A percentile compares a stretch with the other conserved stretches of the same genome.
Evolutionary conservation across 2,888 invertebrate species (phyloP).

Genomic region (Alentia gelatinosa): DNA sequence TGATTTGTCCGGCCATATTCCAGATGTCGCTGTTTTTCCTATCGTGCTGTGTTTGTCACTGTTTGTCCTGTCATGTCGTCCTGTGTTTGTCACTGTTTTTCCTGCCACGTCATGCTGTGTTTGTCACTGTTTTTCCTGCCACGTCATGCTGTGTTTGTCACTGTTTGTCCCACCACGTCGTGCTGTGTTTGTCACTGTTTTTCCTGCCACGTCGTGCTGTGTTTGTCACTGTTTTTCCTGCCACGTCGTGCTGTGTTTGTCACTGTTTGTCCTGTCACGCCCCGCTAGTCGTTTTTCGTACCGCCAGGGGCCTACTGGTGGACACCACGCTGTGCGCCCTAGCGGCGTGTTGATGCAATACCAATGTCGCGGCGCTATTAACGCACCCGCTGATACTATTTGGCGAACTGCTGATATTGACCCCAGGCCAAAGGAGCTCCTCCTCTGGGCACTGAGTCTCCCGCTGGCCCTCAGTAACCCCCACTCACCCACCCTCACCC

Average conservation of each 20-base stretch:
- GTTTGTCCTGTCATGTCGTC: no score
- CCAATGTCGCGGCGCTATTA: neutral
- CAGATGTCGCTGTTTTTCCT: no score
- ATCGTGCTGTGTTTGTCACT: no score
- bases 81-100: no score
- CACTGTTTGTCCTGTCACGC: neutral
- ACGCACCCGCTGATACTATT: neutral
- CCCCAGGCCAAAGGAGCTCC: neutral
- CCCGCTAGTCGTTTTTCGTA: neutral
- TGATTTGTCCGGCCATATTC: no score
- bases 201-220: no score
- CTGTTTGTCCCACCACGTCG: neutral
- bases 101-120: no score
- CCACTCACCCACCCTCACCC: neutral
- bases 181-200: no score
- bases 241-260: neutral
- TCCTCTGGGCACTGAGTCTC: neutral
- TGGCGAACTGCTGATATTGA: neutral
- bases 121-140: no score
- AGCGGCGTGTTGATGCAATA: neutral
- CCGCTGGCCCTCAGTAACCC: no score
- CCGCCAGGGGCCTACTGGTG: neutral
- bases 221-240: no score
- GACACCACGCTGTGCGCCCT: neutral
- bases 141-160: no score